phyloP scores from a whole-genome alignment of 2,888 invertebrate genomes.

The Atrina japonica region DNA sequence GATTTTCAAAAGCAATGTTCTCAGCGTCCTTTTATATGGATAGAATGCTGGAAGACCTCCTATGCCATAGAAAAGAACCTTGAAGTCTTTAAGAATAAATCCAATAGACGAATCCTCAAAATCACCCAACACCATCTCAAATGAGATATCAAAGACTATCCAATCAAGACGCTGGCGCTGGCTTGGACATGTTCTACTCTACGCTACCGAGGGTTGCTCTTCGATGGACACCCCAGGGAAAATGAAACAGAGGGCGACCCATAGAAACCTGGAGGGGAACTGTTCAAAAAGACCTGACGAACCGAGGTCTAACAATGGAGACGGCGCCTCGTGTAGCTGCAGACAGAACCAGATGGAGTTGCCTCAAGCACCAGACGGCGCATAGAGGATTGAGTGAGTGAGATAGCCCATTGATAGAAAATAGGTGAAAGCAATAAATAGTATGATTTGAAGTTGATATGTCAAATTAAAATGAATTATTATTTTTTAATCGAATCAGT shows the following conservation, averaged over 20 bases:
- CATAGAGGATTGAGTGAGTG: neutral
- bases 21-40: slow-evolving; percentile 27
- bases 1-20: slow-evolving; percentile 30
- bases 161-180: slow-evolving; percentile 1
- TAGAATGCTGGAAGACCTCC: slow-evolving; percentile 22
- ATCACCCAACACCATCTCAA: slow-evolving; percentile 28
- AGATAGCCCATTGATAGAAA: too few relatives aligned
- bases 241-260: slow-evolving; percentile 7
- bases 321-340: neutral
- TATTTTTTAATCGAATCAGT: too few relatives aligned
- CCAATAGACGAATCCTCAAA: slow-evolving; percentile 7
- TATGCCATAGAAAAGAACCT: slow-evolving; percentile 11
- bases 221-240: slow-evolving; percentile 19
- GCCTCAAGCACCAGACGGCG: neutral
- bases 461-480: too few relatives aligned
- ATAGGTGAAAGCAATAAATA: too few relatives aligned
- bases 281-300: too few relatives aligned
- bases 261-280: slow-evolving; percentile 13
- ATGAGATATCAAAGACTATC: neutral
- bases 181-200: neutral
- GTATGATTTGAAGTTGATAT: too few relatives aligned
- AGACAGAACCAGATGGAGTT: neutral
- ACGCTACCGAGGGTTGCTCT: slow-evolving; percentile 13
- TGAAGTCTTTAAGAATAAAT: slow-evolving; percentile 9
- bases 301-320: neutral